These are phyloP conservation scores for Trachelipus rathkii DNA, from an alignment of 1,140 invertebrate genomes.

Conservation along the genomic window DNA sequence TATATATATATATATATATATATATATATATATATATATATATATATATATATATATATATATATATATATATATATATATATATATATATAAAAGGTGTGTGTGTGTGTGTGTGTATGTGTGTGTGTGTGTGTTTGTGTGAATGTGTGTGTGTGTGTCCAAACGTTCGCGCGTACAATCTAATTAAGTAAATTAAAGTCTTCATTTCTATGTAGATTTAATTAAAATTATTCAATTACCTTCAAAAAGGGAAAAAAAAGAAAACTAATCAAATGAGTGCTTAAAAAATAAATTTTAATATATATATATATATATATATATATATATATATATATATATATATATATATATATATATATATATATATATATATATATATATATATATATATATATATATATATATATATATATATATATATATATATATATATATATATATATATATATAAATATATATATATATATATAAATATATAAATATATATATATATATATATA, in stretches of 20 bases:
- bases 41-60: too few relatives aligned
- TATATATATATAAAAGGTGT: too few relatives aligned
- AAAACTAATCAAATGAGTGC: too few relatives aligned
- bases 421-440: neutral
- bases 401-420: neutral
- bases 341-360: slow-evolving; percentile 3
- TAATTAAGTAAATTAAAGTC: neutral
- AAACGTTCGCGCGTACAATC: neutral
- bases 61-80: too few relatives aligned
- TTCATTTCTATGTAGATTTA: too few relatives aligned
- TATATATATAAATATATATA: neutral
- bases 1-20: too few relatives aligned
- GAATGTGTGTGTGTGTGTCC: neutral
- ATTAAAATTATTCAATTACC: too few relatives aligned
- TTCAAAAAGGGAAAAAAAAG: too few relatives aligned
- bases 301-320: neutral
- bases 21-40: too few relatives aligned
- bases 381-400: neutral
- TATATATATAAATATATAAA: neutral
- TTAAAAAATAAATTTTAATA: too few relatives aligned
- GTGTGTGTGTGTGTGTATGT: neutral
- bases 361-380: slow-evolving; percentile 1
- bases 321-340: neutral
- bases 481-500: neutral
- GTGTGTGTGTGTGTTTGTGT: neutral